Conservation (phyloP, 2,113 vertebrate genomes). For the Pardalotus punctatus region DNA sequence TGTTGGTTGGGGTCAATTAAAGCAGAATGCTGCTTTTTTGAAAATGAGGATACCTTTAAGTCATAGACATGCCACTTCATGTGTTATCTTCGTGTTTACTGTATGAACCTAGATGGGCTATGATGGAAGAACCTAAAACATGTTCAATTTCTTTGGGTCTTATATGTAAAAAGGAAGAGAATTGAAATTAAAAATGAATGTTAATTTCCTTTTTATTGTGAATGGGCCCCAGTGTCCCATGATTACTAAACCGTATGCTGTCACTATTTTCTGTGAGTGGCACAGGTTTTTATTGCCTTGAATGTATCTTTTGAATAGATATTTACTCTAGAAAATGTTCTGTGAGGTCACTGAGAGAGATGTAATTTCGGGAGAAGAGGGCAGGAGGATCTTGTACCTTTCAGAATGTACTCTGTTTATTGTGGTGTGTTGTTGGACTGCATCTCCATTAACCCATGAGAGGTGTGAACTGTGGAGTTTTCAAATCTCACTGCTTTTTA, state of each 20-base stretch:
- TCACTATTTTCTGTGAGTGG: not conserved
- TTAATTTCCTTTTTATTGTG: not conserved
- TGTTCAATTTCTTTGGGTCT: not conserved
- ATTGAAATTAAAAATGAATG: not conserved
- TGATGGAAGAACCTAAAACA: not conserved
- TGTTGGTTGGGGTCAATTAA: not conserved
- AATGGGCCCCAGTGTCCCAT: not conserved
- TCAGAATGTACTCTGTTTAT: not conserved
- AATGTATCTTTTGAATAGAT: not conserved
- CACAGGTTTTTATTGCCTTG: not conserved
- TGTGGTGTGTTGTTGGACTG: not conserved
- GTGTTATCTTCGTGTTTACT: not conserved
- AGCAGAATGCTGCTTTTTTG: not conserved
- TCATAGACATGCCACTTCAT: not conserved
- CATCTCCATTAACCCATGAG: not conserved
- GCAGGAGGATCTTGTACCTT: not conserved
- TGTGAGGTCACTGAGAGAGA: not conserved
- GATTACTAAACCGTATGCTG: not conserved
- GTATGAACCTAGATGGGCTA: not conserved
- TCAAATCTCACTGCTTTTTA: not conserved
- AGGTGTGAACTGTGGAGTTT: not conserved
- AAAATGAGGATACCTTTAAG: not conserved
- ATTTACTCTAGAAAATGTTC: not conserved
- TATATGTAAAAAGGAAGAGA: not conserved
- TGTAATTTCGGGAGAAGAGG: not conserved